Evolutionary conservation across 2,113 vertebrate genomes (phyloP), one percentile per base, ranked within the genome.

Genomic region (Ptilonorhynchus violaceus): DNA sequence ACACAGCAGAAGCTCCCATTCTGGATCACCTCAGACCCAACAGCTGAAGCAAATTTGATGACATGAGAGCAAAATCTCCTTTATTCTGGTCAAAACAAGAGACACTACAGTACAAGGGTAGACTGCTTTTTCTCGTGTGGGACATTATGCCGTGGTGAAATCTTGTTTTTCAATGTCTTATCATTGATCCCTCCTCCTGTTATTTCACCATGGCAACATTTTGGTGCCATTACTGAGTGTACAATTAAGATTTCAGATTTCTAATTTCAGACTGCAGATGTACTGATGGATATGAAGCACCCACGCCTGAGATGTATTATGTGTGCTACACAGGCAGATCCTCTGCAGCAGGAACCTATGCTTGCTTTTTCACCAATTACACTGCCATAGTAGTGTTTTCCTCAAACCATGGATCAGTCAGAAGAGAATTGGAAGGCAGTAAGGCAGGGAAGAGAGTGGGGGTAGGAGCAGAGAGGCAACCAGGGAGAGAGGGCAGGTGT

Each of bases 231-330:
- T 94, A 84, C 82, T 33, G 41, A 92, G 60, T 91, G 53, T 18
- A 79, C 81, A 92, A 96, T 94, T 96, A 97, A 95, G 84, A 93
- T 76, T 96, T 88, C 82, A 93, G 72, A 84, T 86, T 92, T 96
- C 92, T 95, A 97, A 93, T 94, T 96, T 96, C 93, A 97, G 96
- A 52, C 85, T 86, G 92, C 95, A 96, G 90, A 95, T 94, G 82
- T 56, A 94, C 92, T 86, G 96, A 96, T 94, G 79, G 93, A 83
- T 91, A 90, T 23, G 79, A 93, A 92, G 86, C 88, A 95, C 93
- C 93, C 94, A 96, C 64, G 90, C 83, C 68, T 75, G 60, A 91
- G 88, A 92, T 81, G 59, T 70, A 74, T 87, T 83, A 41, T 88
- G n/a, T 84, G 75, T 78, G 88, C 83, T 90, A 24, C 82, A n/a